These are phyloP conservation scores for Decapterus maruadsi DNA, from an alignment of 2,797 vertebrate genomes.

Conservation along the genomic window DNA sequence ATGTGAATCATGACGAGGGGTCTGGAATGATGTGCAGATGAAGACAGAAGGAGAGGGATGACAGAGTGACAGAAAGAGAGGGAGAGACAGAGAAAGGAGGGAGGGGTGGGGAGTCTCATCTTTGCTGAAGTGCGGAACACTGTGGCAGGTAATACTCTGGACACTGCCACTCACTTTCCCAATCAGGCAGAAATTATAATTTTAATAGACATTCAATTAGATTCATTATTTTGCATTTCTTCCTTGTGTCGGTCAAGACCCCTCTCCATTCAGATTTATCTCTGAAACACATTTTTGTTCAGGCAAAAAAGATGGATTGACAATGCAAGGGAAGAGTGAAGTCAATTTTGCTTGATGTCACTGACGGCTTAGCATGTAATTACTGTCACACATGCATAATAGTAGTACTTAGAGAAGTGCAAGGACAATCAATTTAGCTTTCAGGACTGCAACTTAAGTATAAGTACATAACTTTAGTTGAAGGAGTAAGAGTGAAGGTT, in stretches of 20 bases:
- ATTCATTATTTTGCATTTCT: constrained; percentile 73
- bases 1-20: constrained; percentile 39
- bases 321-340: constrained; percentile 70
- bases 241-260: constrained; percentile 67
- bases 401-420: constrained; percentile 73
- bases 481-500: constrained; percentile 49
- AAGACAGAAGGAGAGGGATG: constrained; percentile 37
- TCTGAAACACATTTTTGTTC: constrained; percentile 62
- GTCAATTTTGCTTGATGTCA: constrained; percentile 79
- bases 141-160: constrained; percentile 70
- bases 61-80: constrained; percentile 37
- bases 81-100: constrained; percentile 13
- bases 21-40: constrained; percentile 38
- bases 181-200: constrained; percentile 71
- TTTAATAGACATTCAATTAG: constrained; percentile 78
- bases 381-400: constrained; percentile 79
- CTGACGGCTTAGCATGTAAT: constrained; percentile 79
- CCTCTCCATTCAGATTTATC: constrained; percentile 66
- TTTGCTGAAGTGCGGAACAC: constrained; percentile 49
- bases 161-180: constrained; percentile 68
- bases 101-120: constrained; percentile 18
- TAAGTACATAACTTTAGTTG: constrained; percentile 74
- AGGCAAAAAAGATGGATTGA: constrained; percentile 66
- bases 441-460: constrained; percentile 70
- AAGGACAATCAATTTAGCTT: constrained; percentile 76